Evolutionary conservation across 2,888 invertebrate genomes (phyloP), one percentile per base, ranked within the genome.

Genomic region (Hypsopygia costalis): DNA sequence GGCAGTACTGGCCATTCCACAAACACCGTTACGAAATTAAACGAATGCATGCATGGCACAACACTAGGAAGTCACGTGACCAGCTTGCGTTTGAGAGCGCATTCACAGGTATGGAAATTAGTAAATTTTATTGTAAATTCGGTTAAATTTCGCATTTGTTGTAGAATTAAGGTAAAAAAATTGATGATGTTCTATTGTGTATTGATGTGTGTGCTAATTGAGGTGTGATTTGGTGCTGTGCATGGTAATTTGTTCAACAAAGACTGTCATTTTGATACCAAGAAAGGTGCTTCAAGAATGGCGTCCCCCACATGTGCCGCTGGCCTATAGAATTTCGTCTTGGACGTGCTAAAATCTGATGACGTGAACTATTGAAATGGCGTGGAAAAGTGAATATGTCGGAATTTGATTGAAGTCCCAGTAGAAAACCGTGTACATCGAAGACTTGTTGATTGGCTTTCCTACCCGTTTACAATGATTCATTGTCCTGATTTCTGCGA

Each of bases 241-340:
- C 65, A 69, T 69, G 71, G 63, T 72, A 74, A 81, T 76, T 79
- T 81, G 69, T 58, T 70, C 78, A 80, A 81, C 79, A 82, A 83
- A 81, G 85, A 78, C 81, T 91, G 91, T 91, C 91, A 91, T 86
- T 90, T 90, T 87, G 89, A 87, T 88, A 89, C 88, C 90, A 82
- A 90, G 90, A 90, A 90, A 87, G 91, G 90, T 91, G 90, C 89
- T 90, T 90, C 90, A 90, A 90, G 92, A 92, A 93, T 93, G 93
- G 93, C 93, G 92, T 92, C 92, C 90, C 89, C 92, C 92, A 92
- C 92, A 92, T 92, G 92, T 91, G 90, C 87, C 82, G 88, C 74
- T 75, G 68, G 64, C 78, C 70, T 75, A 73, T 77, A 73, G 70
- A 72, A 76, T 82, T 80, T 81, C 79, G 69, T 66, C 68, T 76